These are phyloP conservation scores for Eulemur rufifrons DNA, from an alignment of 2,113 vertebrate genomes.

Conservation along the genomic window DNA sequence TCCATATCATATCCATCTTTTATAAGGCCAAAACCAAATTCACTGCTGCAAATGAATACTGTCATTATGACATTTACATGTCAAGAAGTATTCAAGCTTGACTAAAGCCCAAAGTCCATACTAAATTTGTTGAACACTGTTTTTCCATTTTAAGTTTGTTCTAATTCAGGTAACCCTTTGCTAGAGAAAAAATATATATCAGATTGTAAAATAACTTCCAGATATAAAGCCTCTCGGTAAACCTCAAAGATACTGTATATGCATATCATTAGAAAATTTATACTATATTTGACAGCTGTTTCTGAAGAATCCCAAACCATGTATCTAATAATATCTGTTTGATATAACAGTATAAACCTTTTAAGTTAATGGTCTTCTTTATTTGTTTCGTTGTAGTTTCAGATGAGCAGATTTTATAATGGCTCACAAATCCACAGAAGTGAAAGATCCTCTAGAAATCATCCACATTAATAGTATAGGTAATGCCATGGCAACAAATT, in stretches of 20 bases:
- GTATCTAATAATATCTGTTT: not conserved
- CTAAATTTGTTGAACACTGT: not conserved
- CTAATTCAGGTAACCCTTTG: constrained; percentile 3
- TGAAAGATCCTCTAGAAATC: not conserved
- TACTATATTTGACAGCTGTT: not conserved
- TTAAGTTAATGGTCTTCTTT: not conserved
- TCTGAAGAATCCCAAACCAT: not conserved
- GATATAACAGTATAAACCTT: not conserved
- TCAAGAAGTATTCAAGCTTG: constrained; percentile 41
- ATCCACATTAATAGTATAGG: not conserved
- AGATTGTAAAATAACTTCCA: constrained; percentile 4
- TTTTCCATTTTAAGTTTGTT: not conserved
- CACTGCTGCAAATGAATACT: constrained; percentile 25
- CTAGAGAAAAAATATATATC: not conserved
- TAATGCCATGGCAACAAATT: not conserved
- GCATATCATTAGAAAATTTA: not conserved
- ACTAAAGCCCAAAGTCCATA: not conserved
- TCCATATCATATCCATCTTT: not conserved
- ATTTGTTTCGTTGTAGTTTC: not conserved
- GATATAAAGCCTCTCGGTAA: not conserved
- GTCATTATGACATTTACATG: constrained; percentile 31
- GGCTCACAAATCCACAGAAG: not conserved
- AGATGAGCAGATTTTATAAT: not conserved
- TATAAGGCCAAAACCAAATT: constrained; percentile 26
- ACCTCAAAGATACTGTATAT: not conserved